Base-by-base conservation (phyloP, 2,113 vertebrate genomes). In the Pseudopodoces humilis region DNA sequence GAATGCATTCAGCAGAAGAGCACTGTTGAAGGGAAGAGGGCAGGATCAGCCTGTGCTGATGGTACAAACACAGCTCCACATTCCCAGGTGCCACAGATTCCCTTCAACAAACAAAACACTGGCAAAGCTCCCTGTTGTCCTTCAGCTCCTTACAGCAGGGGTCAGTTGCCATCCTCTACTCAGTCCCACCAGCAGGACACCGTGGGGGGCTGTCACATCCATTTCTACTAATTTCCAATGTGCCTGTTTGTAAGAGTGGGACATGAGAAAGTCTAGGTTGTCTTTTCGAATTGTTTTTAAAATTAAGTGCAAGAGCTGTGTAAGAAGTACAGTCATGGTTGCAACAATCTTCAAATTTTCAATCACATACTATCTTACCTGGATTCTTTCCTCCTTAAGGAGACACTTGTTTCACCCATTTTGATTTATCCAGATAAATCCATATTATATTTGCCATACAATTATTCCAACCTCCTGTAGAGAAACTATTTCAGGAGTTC, bases 1-100 rank as follows among this genome's bases (percentile, higher is more conserved):
- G 55, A 81, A 33, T 1, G 5, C 0, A 0, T 30, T 60, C 69
- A n/a, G 28, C 0, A 53, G 27, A 37, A 59, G 19, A 72, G 58
- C 43, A 43, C 12, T 6, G 0, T 2, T 10, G 10, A 67, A 75
- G 23, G 56, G 62, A 90, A 35, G 4, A 23, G 46, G n/a, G 50
- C 64, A 77, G 80, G 31, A 68, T 11, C 47, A 79, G 4, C 15
- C 70, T 50, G 33, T 81, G 82, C 72, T 77, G 68, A 43, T 39
- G 76, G 72, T 18, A 68, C 63, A 88, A 46, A 43, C 25, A 22
- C 43, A 79, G 82, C 65, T 78, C 69, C 47, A 65, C 22, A 62
- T 13, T 63, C 31, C 50, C 0, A 2, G 37, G 43, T 53, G 55
- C 63, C 60, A 46, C 46, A 27, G 53, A 70, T 50, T 37, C 63